Base-by-base conservation (phyloP, 2,797 vertebrate species). In the Fringilla coelebs region DNA sequence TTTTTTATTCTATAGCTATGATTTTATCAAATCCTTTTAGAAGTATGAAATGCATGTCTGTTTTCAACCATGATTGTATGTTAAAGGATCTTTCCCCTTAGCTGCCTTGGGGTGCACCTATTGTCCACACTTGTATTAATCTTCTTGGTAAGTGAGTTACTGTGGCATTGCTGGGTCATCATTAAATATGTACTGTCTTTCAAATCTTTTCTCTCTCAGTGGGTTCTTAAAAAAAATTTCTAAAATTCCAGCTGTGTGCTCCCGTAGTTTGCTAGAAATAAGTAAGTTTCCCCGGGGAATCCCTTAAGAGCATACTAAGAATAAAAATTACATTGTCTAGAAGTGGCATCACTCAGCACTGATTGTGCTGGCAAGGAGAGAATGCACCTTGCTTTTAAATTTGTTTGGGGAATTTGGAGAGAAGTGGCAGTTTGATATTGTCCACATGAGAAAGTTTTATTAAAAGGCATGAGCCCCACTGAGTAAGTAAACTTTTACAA, bases 381-480 rank as follows among this genome's bases (percentile, higher is more conserved):
- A 86, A 84, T 62, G 28, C 60, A 83, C 41, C 79, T 89, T 83
- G 63, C 55, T 91, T 90, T 90, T 63, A 45, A 91, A 76, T 87
- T 81, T 73, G 36, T 76, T 73, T 58, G 31, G 83, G 67, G 63
- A 82, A 45, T 91, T 85, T 70, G 67, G 36, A 91, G 68, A 63
- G 38, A 90, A 94, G 18, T 72, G 58, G 11, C n/a, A 48, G 55
- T 73, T 91, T 79, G 52, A 65, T 90, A 80, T 38, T 91, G 43
- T 78, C 77, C 62, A 46, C 60, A 18, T 72, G 73, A 86, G 79
- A 58, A 94, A 75, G 86, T 91, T 91, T 91, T 94, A 60, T 94
- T 86, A 82, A 88, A 78, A 88, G 58, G 29, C 20, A 52, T 20
- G 43, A 94, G 58, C 66, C 71, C 45, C 22, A 24, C 46, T 73